phyloP scores from a whole-genome alignment of 2,797 vertebrate genomes.

The Urophycis tenuis region DNA sequence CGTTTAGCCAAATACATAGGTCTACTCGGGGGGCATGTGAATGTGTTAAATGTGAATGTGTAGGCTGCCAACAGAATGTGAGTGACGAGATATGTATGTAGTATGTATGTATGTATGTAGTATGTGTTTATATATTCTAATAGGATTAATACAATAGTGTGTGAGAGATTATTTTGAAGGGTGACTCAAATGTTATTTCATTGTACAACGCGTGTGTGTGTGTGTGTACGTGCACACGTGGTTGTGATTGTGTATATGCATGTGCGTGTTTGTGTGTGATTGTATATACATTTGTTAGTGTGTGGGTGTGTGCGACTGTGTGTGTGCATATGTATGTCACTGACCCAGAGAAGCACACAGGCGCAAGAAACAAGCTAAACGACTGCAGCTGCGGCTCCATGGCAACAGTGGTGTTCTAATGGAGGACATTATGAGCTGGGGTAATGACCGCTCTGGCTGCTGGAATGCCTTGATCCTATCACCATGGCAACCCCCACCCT shows the following conservation, averaged over 20 bases:
- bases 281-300: no score
- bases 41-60: no score
- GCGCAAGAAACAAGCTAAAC: constrained; percentile 40
- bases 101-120: not conserved
- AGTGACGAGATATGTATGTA: not conserved
- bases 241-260: no score
- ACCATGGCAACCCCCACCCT: constrained; percentile 50
- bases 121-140: not conserved
- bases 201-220: not conserved
- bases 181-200: not conserved
- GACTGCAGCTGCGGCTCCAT: constrained; percentile 62
- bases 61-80: no score
- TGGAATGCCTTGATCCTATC: constrained; percentile 75
- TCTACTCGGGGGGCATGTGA: no score
- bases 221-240: no score
- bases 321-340: not conserved
- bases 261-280: not conserved
- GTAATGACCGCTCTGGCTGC: constrained; percentile 66
- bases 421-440: constrained; percentile 66
- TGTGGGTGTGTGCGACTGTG: not conserved
- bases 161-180: not conserved
- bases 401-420: constrained; percentile 60
- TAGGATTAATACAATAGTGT: not conserved
- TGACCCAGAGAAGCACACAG: not conserved
- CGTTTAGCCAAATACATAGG: not conserved